Evolutionary conservation across 2,888 invertebrate species (phyloP).

Genomic region (Caenorhabditis drosophilae): DNA sequence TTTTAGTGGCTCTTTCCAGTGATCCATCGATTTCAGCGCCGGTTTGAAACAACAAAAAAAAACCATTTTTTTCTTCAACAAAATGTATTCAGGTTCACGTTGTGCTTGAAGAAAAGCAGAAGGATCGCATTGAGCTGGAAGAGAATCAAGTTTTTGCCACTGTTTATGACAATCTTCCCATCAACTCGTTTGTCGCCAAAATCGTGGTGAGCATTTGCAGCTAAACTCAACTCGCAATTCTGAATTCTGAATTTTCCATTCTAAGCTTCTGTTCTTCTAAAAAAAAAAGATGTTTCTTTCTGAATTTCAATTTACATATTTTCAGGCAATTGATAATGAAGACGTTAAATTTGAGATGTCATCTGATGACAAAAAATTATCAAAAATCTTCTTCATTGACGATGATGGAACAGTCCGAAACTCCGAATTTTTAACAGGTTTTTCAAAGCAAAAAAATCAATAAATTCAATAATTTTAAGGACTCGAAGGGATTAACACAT

Average conservation of each 20-base stretch:
- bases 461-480: conserved; percentile 5
- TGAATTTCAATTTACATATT: too few species aligned
- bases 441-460: not conserved
- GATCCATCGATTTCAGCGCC: conserved; percentile 13
- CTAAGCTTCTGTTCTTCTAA: too few species aligned
- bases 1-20: conserved; percentile 14
- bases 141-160: conserved; percentile 29
- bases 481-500: conserved; percentile 25
- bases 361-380: conserved; percentile 17
- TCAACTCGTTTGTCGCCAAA: conserved; percentile 19
- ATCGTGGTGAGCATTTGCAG: too few species aligned
- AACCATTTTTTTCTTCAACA: too few species aligned
- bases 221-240: too few species aligned
- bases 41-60: too few species aligned
- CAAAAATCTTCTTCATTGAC: conserved; percentile 14
- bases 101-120: conserved; percentile 4
- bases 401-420: conserved; percentile 28
- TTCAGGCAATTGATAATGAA: conserved; percentile 3
- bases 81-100: too few species aligned
- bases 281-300: too few species aligned
- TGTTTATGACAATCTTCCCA: conserved; percentile 24
- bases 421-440: conserved; percentile 21
- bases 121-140: not conserved
- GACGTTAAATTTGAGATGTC: conserved; percentile 23
- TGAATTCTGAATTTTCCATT: too few species aligned